phyloP scores from a whole-genome alignment of 2,888 invertebrate genomes.

The Aricia artaxerxes region DNA sequence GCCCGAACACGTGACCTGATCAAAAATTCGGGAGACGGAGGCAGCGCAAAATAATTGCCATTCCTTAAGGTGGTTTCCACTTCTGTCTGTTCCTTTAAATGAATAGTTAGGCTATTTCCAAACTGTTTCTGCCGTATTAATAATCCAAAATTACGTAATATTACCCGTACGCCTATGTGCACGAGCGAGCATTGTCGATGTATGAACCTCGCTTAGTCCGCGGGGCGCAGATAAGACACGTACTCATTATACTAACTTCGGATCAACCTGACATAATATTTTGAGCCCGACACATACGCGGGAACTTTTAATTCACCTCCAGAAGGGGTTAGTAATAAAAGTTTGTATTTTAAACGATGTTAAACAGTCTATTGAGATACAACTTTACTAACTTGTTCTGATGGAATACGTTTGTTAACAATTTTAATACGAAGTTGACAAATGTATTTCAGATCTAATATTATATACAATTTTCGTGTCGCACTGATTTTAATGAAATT shows the following conservation, averaged over 20 bases:
- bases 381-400: neutral
- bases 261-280: conserved; percentile 54
- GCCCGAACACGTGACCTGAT: too few relatives aligned
- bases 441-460: neutral
- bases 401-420: neutral
- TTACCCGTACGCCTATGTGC: neutral
- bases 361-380: neutral
- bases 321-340: conserved; percentile 8
- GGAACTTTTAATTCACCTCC: conserved; percentile 25
- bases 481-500: too few relatives aligned
- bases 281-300: conserved; percentile 35
- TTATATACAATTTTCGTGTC: too few relatives aligned
- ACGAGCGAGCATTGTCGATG: conserved; percentile 49
- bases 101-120: neutral
- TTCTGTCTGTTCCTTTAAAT: neutral
- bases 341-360: conserved; percentile 8
- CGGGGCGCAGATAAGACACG: conserved; percentile 65
- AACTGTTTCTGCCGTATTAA: neutral
- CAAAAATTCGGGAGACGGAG: too few relatives aligned
- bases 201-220: conserved; percentile 55
- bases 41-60: too few relatives aligned
- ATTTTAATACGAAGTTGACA: neutral
- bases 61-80: neutral
- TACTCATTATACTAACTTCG: conserved; percentile 65
- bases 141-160: neutral